Base-by-base conservation (phyloP, 2,797 vertebrate genomes). In the Ciconia nigra region DNA sequence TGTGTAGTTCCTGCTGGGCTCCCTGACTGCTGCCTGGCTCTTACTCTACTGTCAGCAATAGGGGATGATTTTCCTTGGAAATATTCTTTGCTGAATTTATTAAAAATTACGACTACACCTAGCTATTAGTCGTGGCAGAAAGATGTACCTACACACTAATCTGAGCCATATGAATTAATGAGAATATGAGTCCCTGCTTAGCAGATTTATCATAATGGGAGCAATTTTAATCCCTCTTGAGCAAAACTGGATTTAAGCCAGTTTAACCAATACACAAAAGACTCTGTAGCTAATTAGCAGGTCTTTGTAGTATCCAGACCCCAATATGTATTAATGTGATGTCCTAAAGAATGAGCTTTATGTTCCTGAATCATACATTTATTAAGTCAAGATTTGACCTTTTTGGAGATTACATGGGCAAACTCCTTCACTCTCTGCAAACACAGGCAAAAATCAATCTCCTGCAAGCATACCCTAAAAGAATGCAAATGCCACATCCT, bases 361-460 rank as follows among this genome's bases (percentile, higher is more conserved):
- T 91, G 49, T 89, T 95, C 76, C 69, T 91, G 90, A 97, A 96
- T 95, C 70, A 80, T 88, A 81, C 82, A 90, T 94, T 96, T 97
- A 93, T 90, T 96, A 96, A 97, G 87, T 95, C 90, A 95, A 89
- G 73, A 89, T 90, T 55, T 97, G 94, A 97, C 96, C 96, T 98
- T 97, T 97, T 62, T 89, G 78, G 66, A 96, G 91, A 95, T 95
- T 95, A 91, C 77, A 80, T 0, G 2, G 76, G 44, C 74, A 96
- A 96, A 91, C 44, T 86, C 61, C 83, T 97, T 95, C 71, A 74
- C 55, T 91, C 51, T 92, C 46, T 83, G 62, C 93, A 95, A 94
- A 94, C 70, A 94, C 33, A 78, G 63, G 41, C 78, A 88, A 89
- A 96, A 96, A 91, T 90, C 72, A 81, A 83, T 93, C 78, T 93